Evolutionary conservation across 2,888 invertebrate genomes (phyloP), one percentile per base, ranked within the genome.

Genomic region (Drosophila rubida): DNA sequence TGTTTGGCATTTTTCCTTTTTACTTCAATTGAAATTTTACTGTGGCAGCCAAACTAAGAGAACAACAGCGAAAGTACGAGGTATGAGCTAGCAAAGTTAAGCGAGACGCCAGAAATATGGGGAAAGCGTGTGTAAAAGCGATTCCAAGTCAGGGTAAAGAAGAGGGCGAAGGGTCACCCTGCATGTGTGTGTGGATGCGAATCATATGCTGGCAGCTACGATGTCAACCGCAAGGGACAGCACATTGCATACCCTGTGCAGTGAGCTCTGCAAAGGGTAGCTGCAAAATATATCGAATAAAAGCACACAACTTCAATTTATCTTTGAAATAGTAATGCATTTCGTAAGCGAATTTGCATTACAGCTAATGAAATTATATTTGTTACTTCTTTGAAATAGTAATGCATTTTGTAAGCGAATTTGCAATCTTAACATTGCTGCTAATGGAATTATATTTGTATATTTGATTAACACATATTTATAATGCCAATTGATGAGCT

Each of bases 1-100:
- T 5, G 30, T 68, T 75, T 77, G 45, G 23, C 48, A 53, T 69
- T 69, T 71, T 53, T 59, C 44, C 54, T 61, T 54, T 69, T 69
- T 61, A 67, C 48, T 75, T 72, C 76, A 87, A 84, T 81, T 84
- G 84, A 82, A 87, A 77, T 83, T 78, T 74, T 70, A 66, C 76
- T 70, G 58, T 55, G 78, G 22, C 69, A 60, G 64, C 54, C 69
- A 59, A 71, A 58, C 63, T 49, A 61, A 30, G 23, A 32, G 42
- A 35, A 37, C 11, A 32, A 7, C 13, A 19, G 22, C 14, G 19
- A 23, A 44, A 53, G 27, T 22, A 46, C 4, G 9, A 44, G 13
- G 48, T 7, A 30, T 13, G 35, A 41, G 19, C 9, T 16, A 11
- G 4, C 13, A 13, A 13, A 2, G 11, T 8, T 11, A 7, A 25